These are phyloP conservation scores for Sclerodermus sp. DNA, from an alignment of 2,888 invertebrate species.

Conservation along the genomic window DNA sequence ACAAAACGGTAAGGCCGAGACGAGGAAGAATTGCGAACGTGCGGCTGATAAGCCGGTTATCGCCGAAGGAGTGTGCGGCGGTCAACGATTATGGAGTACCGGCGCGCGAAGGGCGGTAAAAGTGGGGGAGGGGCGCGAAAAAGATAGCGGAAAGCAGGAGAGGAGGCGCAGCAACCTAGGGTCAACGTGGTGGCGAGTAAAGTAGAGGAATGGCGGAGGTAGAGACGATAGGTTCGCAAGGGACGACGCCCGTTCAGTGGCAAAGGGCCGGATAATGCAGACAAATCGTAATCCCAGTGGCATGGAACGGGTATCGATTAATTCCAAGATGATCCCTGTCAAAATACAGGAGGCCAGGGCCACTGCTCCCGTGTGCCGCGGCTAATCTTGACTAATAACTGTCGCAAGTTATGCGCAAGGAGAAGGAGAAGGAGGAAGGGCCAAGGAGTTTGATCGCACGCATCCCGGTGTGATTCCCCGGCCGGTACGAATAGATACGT, in stretches of 20 bases:
- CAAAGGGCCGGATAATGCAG: constrained; percentile 38
- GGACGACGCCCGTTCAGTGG: too few relatives aligned
- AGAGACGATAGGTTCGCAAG: constrained; percentile 2
- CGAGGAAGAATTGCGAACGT: too few relatives aligned
- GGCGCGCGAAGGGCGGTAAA: too few relatives aligned
- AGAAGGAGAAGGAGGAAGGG: background rate
- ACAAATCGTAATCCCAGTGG: constrained; percentile 52
- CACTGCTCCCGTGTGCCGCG: constrained; percentile 27
- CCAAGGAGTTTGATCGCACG: too few relatives aligned
- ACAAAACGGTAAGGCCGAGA: constrained; percentile 1
- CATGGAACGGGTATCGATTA: constrained; percentile 50
- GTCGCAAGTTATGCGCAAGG: constrained; percentile 30
- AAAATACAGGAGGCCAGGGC: constrained; percentile 44
- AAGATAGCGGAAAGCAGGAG: background rate
- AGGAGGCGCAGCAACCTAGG: background rate
- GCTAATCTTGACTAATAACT: constrained; percentile 53
- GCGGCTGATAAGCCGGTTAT: too few relatives aligned
- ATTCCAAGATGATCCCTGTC: constrained; percentile 54
- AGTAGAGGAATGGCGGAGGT: too few relatives aligned
- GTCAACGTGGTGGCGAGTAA: too few relatives aligned
- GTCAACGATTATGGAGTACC: too few relatives aligned
- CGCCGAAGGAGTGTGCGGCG: too few relatives aligned
- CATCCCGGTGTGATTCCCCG: too few relatives aligned
- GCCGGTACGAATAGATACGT: constrained; percentile 16
- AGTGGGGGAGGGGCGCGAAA: background rate